Evolutionary conservation across 2,888 invertebrate genomes (phyloP), one percentile per base, ranked within the genome.

Genomic region (Amphiduros pacificus): DNA sequence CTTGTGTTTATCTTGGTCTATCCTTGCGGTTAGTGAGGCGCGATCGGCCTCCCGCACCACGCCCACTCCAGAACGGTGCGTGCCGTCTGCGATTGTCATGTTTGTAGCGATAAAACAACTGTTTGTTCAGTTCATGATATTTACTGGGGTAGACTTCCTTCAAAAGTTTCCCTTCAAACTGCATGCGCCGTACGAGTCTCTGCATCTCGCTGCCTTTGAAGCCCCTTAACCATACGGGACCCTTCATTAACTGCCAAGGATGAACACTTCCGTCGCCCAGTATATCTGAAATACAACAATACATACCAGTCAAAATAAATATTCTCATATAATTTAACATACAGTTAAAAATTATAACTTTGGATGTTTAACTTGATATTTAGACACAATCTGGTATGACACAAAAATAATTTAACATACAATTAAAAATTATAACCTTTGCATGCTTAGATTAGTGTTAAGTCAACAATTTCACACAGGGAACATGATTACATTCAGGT

Each of bases 161-260:
- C 9, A 80, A 64, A 29, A 66, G 65, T 0, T 62, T 55, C 2
- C 80, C 79, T 32, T 76, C 68, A 51, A 72, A 71, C 27, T 69
- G 69, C 53, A 80, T 52, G 36, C 70, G 69, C 6, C 81, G 65
- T 0, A 71, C 55, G 11, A 80, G 62, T 20, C 80, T 61, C 62
- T 78, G 77, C 50, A 77, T 91, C 83, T 96, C 95, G 77, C 91
- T 91, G 0, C 93, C 95, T 20, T 87, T 87, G 52, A 94, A 89
- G 54, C 96, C 97, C 73, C 92, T 87, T 36, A 98, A 85, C 96
- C 96, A 98, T 0, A 87, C 83, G 0, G 97, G 97, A 5, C 94
- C 87, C 64, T 90, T 89, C 17, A 94, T 82, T 17, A 95, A 88
- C 77, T 88, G 90, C 0, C 91, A 89, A 0, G 97, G 96, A 80